Evolutionary conservation across 2,888 invertebrate species (phyloP), one percentile per base, ranked within the genome.

Genomic region (Acleris literana): DNA sequence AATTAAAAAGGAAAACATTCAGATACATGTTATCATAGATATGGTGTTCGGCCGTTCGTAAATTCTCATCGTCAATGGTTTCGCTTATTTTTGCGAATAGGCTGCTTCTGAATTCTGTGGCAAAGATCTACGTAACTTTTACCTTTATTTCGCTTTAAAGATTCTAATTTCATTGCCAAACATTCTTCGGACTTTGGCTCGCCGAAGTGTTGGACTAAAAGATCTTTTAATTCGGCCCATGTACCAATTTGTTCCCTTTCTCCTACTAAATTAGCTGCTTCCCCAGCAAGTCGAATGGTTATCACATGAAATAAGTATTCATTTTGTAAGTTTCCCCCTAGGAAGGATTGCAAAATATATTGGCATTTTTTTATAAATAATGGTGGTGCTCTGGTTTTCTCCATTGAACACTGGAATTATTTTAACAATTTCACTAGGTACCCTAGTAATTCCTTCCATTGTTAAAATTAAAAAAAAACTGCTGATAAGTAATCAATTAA

Each of bases 41-140:
- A 6, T 44, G 16, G 7, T 39, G 18, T 54, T 68, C 68, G 4
- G 64, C 46, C 11, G 20, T 39, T 13, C 52, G 49, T 16, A 54
- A 13, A 5, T 22, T n/a, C 5, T 22, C 22, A 20, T 58, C 29
- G 16, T n/a, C 11, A 13, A 44, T 39, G 11, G 56, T 68, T 60
- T 63, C 58, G 2, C 39, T 60, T 46, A 72, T 17, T 56, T 70
- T 72, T 2, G 70, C 20, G 49, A 63, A 62, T 55, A 72, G 43
- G n/a, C 66, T 29, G 25, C 69, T 70, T 20, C 69, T 70, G 71
- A 1, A 72, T 59, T 20, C 71, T 63, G 51, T 71, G 63, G 20
- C 60, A 70, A 63, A 72, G 69, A 2, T 72, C 69, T 22, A 68
- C 53, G 63, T 68, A 72, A 63, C 59, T 65, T 65, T 72, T 68